Evolutionary conservation across 2,113 vertebrate species (phyloP).

Genomic region (Vireo altiloquus): DNA sequence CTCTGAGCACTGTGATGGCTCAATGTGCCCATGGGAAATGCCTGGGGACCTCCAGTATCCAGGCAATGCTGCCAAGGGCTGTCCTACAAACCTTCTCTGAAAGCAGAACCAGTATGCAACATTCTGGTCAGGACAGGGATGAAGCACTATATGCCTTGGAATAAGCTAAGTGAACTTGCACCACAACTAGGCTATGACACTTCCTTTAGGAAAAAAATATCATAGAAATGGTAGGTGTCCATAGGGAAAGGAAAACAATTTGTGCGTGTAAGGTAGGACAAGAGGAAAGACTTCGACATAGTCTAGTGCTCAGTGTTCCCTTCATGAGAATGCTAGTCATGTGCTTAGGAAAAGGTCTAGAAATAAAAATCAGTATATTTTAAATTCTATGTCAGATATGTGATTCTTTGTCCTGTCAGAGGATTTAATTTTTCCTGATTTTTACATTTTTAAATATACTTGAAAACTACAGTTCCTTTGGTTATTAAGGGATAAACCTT

Average conservation of each 20-base stretch:
- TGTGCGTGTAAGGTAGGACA: background rate
- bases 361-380: background rate
- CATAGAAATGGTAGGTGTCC: background rate
- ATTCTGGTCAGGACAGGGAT: background rate
- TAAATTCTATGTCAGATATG: background rate
- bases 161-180: background rate
- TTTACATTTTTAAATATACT: background rate
- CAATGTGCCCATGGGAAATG: rapidly evolving
- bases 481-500: background rate
- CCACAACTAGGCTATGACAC: background rate
- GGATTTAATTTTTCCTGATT: background rate
- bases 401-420: background rate
- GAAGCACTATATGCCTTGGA: background rate
- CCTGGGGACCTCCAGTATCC: background rate
- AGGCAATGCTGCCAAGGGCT: background rate
- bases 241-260: background rate
- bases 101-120: background rate
- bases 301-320: background rate
- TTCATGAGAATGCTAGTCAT: background rate
- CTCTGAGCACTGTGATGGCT: background rate
- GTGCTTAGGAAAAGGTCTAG: background rate
- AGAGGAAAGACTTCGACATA: background rate
- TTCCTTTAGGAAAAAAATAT: background rate
- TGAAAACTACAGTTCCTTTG: background rate
- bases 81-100: background rate